Evolutionary conservation across 2,797 vertebrate genomes (phyloP).

Genomic region (Notolabrus celidotus): DNA sequence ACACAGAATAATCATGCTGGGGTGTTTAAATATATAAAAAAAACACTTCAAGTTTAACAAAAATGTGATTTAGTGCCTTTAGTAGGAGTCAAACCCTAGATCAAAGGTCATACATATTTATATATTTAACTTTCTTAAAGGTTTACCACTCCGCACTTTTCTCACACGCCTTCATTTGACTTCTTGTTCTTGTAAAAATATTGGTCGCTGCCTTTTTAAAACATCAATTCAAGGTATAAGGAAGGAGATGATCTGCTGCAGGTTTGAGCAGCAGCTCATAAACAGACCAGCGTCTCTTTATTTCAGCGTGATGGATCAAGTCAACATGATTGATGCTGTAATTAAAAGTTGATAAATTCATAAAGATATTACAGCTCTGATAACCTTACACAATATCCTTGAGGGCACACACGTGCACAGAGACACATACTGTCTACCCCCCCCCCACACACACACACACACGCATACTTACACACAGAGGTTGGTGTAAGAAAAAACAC

Average conservation of each 20-base stretch:
- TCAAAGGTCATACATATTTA: too few species aligned
- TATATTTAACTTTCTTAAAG: too few species aligned
- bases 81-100: too few species aligned
- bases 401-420: constrained; percentile 43
- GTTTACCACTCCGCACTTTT: too few species aligned
- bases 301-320: constrained; percentile 39
- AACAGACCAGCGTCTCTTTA: constrained; percentile 24
- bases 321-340: constrained; percentile 69
- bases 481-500: constrained; percentile 22
- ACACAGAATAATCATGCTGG: too few species aligned
- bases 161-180: neutral
- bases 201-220: neutral
- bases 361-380: constrained; percentile 55
- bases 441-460: constrained; percentile 34
- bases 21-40: too few species aligned
- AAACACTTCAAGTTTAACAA: too few species aligned
- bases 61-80: too few species aligned
- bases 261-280: constrained; percentile 24
- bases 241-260: constrained; percentile 15
- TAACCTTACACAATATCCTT: constrained; percentile 64
- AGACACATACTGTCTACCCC: constrained; percentile 28
- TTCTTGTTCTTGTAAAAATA: neutral
- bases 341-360: constrained; percentile 69
- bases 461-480: constrained; percentile 19
- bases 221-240: neutral